These are phyloP conservation scores for Halocynthia roretzi DNA, from an alignment of 23 tunicate genomes.

Conservation along the genomic window DNA sequence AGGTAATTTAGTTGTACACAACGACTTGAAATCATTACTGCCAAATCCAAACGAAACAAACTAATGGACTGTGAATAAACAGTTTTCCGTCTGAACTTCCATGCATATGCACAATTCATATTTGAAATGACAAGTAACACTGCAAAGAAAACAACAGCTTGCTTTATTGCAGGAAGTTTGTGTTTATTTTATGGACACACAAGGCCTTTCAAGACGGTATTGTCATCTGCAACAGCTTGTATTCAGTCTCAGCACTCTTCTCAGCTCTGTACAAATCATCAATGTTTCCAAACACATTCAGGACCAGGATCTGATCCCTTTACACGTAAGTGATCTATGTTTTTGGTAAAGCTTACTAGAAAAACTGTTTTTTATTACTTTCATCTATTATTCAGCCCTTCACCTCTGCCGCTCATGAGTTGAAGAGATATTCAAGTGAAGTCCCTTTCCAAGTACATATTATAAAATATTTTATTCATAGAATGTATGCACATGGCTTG, in stretches of 20 bases:
- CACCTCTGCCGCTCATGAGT: not conserved
- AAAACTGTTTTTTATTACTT: not conserved
- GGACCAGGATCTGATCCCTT: not conserved
- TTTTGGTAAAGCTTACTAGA: not conserved
- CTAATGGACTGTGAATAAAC: no score
- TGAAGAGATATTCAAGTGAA: not conserved
- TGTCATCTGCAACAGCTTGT: not conserved
- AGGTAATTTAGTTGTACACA: not conserved
- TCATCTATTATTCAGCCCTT: not conserved
- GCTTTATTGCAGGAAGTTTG: not conserved
- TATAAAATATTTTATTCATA: no score
- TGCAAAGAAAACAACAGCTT: no score
- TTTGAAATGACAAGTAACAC: no score
- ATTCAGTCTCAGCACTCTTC: not conserved
- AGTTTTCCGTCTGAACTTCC: no score
- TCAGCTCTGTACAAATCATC: slow-evolving; percentile 4
- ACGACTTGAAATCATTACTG: no score
- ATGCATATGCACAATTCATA: no score
- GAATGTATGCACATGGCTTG: no score
- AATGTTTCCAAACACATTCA: slow-evolving; percentile 2
- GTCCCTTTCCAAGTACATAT: not conserved
- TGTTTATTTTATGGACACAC: not conserved
- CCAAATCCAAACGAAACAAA: no score
- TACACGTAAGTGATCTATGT: not conserved
- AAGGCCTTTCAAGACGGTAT: not conserved